Base-by-base conservation (phyloP, 2,888 invertebrate species). In the Seira ritae region DNA sequence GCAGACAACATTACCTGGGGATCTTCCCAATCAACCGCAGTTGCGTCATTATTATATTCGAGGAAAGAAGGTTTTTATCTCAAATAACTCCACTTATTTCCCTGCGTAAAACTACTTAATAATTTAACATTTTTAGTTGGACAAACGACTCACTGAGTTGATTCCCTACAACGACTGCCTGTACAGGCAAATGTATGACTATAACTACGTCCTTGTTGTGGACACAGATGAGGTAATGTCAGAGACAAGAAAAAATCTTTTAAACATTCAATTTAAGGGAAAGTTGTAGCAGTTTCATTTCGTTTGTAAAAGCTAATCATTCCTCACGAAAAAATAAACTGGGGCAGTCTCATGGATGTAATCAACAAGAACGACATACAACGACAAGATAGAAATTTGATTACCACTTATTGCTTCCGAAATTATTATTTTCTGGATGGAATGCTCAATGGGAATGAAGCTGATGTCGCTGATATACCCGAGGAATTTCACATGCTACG, bases 101-200 rank as follows among this genome's bases (percentile, higher is more conserved):
- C 1, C 15, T n/a, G n/a, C n/a, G n/a, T n/a, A n/a, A n/a, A n/a
- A n/a, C n/a, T n/a, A n/a, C n/a, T n/a, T n/a, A 67, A 24, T 15
- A 8, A 67, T 67, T 60, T 24, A 31, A 19, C 31, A 17, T 24
- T 24, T 19, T 1, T 24, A 74, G 55, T 1, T 90, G 71, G 91
- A 91, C 84, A 92, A 92, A 89, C 89, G 92, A 1, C 89, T 91
- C 46, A 91, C 91, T 79, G 92, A 92, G 85, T 86, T 92, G 17
- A 90, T 92, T 62, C 91, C 92, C 1, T 92, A 92, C 89, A 92
- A 92, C 85, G 92, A 92, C 86, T 92, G 92, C 84, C 90, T 92
- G 66, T 91, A 91, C 87, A 88, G 90, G 84, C 90, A 91, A 86
- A 88, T 91, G 76, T 89, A 91, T 76, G 89, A 89, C 1, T 91